Percentiles rank a stretch among this genome's conserved stretches.
phyloP scores from a whole-genome alignment of 2,113 vertebrate genomes.

The Leptosomus discolor region DNA sequence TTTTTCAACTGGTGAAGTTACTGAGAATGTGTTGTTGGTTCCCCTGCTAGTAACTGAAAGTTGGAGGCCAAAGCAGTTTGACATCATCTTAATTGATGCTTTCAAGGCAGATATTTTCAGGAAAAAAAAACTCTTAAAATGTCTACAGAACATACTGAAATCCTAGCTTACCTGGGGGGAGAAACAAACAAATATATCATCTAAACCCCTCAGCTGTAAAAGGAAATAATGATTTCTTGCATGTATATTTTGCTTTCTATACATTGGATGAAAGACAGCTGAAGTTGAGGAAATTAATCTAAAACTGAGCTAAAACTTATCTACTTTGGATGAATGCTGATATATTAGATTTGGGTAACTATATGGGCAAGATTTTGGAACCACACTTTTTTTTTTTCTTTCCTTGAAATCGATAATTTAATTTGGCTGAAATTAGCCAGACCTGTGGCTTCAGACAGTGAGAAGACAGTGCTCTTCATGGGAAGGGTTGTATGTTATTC shows the following conservation, averaged over 20 bases:
- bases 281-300: neutral
- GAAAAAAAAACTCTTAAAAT: neutral
- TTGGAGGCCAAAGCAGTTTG: neutral
- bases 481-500: fast-evolving
- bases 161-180: neutral
- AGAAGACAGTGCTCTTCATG: neutral
- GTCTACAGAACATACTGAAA: neutral
- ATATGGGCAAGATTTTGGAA: neutral
- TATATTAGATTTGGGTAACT: neutral
- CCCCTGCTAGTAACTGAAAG: neutral
- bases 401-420: neutral
- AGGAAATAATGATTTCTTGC: neutral
- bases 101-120: neutral
- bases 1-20: neutral
- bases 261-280: neutral
- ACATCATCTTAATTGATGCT: neutral
- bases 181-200: neutral
- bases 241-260: neutral
- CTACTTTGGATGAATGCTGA: neutral
- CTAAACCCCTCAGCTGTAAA: neutral
- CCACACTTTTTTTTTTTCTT: neutral
- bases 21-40: neutral
- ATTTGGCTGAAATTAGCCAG: neutral
- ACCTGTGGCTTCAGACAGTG: neutral
- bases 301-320: neutral